Conservation (phyloP, 2,888 invertebrate species). For the Eupelmus urozonus region DNA sequence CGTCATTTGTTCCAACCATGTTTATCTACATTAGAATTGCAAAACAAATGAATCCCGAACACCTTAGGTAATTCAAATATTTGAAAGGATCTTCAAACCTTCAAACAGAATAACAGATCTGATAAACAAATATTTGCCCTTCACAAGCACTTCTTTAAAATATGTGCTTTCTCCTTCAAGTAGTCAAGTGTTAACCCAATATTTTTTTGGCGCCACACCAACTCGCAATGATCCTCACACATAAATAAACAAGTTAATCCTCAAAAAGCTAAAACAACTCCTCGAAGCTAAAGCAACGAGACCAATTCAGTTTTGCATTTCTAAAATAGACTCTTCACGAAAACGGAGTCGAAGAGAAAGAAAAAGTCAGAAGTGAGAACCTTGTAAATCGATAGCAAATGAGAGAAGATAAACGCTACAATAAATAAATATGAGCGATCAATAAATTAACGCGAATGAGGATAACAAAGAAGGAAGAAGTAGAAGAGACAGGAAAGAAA, state of each 20-base stretch:
- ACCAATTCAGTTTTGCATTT: conserved; percentile 18
- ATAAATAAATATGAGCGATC: conserved; percentile 6
- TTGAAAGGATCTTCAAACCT: conserved; percentile 2
- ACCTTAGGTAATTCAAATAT: background rate
- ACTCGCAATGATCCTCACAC: background rate
- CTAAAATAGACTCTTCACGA: background rate
- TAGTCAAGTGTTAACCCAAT: background rate
- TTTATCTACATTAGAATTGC: conserved; percentile 20
- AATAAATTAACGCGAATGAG: conserved; percentile 31
- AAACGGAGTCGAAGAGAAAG: background rate
- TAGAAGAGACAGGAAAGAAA: background rate
- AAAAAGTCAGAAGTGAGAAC: conserved; percentile 6
- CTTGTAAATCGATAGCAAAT: too few relatives aligned
- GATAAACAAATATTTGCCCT: background rate
- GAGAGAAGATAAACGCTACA: background rate
- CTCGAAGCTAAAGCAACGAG: background rate
- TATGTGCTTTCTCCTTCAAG: too few relatives aligned
- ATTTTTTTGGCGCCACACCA: background rate
- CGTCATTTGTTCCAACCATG: conserved; percentile 29
- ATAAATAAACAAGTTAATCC: background rate
- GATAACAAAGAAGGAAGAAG: background rate
- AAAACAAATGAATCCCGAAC: conserved; percentile 8
- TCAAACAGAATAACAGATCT: background rate
- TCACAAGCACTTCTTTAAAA: background rate
- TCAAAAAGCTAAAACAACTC: background rate